These are phyloP conservation scores for Tanytarsus gracilentus DNA, from an alignment of 2,888 invertebrate genomes.

Conservation along the genomic window DNA sequence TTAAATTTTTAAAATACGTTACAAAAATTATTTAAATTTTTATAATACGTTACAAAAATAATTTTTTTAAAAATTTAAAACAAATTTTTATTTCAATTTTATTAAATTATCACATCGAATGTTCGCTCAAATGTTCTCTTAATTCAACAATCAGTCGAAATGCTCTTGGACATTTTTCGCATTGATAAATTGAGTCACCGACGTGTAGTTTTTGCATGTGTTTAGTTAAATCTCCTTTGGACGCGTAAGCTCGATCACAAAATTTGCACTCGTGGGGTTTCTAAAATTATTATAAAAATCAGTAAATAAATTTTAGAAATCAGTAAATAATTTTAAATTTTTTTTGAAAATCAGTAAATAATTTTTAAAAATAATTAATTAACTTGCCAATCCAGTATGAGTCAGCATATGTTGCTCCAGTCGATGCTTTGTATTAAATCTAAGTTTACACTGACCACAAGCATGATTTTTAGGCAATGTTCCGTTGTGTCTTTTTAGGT, in stretches of 20 bases:
- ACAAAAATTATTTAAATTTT: too few species aligned
- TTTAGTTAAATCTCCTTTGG: conserved; percentile 50
- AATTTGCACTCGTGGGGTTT: conserved; percentile 48
- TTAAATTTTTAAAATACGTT: too few species aligned
- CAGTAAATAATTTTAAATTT: too few species aligned
- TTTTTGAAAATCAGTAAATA: background rate
- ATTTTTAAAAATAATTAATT: background rate
- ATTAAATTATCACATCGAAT: too few species aligned
- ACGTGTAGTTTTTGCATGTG: conserved; percentile 46
- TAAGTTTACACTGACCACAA: conserved; percentile 8
- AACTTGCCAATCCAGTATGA: conserved; percentile 45
- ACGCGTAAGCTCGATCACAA: conserved; percentile 49
- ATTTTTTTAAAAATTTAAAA: too few species aligned
- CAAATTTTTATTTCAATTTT: too few species aligned
- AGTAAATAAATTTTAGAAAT: too few species aligned
- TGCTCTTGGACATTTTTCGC: conserved; percentile 35
- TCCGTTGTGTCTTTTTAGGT: conserved; percentile 42
- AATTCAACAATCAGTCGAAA: conserved; percentile 36
- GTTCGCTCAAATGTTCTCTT: conserved; percentile 34
- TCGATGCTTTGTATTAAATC: background rate
- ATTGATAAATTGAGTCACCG: conserved; percentile 50
- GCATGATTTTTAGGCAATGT: background rate
- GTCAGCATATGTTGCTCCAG: conserved; percentile 44
- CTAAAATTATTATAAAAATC: conserved; percentile 35
- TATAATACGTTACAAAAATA: too few species aligned